Evolutionary conservation across 2,113 vertebrate species (phyloP), one percentile per base, ranked within the genome.

Genomic region (Microcebus jonahi): DNA sequence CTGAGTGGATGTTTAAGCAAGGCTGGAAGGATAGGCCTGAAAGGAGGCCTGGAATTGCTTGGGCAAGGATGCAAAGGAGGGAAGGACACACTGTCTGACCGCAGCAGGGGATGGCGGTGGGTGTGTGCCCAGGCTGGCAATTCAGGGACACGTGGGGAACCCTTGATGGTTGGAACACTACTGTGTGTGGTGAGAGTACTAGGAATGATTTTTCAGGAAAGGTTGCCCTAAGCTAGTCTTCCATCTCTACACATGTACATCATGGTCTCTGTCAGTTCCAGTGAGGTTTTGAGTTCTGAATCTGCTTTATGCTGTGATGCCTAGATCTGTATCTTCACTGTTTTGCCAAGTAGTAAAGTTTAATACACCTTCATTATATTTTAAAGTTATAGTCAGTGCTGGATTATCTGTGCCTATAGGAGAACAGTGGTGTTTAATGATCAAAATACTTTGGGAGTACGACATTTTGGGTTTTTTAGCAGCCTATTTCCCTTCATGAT

Each of bases 401-500:
- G 34, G 20, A 20, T 92, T 94, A 63, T 95, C 45, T 95, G 18
- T 96, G 59, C 34, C 85, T 12, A 29, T 90, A 70, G 36, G 76
- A 73, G 65, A 93, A 75, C 39, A 88, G 31, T 90, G 27, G 55
- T 85, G 59, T 76, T 96, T 55, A 76, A 83, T 86, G 65, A 36
- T 80, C 39, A 89, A 55, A 94, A 77, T 79, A 84, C 91, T 68
- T 83, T 70, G n/a, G 36, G 29, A 36, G 9, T 86, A 39, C 6
- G 23, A 39, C 4, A 29, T 88, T 91, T 91, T 80, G 29, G 27
- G 55, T 0, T 36, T 92, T 90, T 50, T 53, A 31, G 48, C 73
- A 96, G 67, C 20, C 27, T 57, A 53, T 86, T 95, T 94, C 83
- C 50, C 50, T 92, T 92, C 82, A 70, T 95, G 31, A 87, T 92